Percentiles rank a stretch among this genome's conserved stretches.
phyloP scores from a whole-genome alignment of 1,140 invertebrate genomes.

The Octopus sinensis region DNA sequence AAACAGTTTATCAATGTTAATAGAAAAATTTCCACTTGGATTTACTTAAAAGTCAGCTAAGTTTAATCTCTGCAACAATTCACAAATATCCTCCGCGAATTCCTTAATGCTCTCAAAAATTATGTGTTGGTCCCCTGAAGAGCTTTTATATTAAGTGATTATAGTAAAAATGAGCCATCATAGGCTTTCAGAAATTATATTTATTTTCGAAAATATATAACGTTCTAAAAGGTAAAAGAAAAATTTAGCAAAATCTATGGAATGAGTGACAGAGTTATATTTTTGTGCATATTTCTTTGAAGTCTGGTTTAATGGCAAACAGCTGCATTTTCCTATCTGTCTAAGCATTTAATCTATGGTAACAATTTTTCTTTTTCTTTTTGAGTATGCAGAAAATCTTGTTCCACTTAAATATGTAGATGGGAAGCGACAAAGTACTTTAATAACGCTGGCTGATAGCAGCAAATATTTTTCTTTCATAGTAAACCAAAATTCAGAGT shows the following conservation, averaged over 20 bases:
- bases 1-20: no score
- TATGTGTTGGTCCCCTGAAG: neutral
- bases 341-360: neutral
- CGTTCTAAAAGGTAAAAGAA: neutral
- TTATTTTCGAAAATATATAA: neutral
- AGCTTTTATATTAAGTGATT: neutral
- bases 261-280: neutral
- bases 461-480: neutral
- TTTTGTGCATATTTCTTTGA: slow-evolving; percentile 2
- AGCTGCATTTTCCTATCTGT: neutral
- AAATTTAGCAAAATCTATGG: neutral
- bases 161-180: slow-evolving; percentile 2
- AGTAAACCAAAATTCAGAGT: neutral
- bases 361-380: neutral
- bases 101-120: neutral
- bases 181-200: neutral
- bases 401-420: neutral
- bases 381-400: neutral
- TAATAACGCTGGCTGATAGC: neutral
- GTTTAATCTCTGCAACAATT: no score
- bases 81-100: neutral
- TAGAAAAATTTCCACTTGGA: no score
- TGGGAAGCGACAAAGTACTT: neutral
- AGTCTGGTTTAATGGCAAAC: slow-evolving; percentile 1
- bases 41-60: no score